Conservation (phyloP, 2,888 invertebrate species). For the Caenorhabditis doughertyi region DNA sequence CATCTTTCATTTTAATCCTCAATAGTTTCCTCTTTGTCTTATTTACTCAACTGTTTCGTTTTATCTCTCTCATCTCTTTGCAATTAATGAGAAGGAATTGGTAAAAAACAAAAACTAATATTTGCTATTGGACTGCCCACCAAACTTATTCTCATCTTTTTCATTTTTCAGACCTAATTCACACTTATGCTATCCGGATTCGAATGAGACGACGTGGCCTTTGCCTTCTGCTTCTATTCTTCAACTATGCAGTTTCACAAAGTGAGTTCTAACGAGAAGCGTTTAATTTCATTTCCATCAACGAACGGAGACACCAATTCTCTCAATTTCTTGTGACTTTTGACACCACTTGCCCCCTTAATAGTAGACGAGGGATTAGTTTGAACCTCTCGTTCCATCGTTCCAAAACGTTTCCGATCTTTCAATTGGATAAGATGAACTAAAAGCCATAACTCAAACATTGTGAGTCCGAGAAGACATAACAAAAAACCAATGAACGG, state of each 20-base stretch:
- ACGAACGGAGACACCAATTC: conserved; percentile 43
- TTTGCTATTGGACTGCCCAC: conserved; percentile 7
- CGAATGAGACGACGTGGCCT: conserved; percentile 60
- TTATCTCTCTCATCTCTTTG: conserved; percentile 3
- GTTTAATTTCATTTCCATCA: conserved; percentile 60
- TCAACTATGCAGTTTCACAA: conserved; percentile 39
- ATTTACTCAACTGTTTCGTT: conserved; percentile 51
- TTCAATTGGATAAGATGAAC: conserved; percentile 35
- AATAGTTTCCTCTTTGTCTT: conserved; percentile 14
- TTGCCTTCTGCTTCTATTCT: conserved; percentile 41
- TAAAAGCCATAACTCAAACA: conserved; percentile 53
- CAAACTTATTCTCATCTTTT: conserved; percentile 11
- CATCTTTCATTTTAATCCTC: conserved; percentile 21
- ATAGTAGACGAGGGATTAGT: conserved; percentile 34
- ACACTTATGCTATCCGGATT: conserved; percentile 46
- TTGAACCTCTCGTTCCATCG: neutral
- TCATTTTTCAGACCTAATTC: conserved; percentile 25
- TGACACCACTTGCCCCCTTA: conserved; percentile 29
- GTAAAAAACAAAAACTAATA: conserved; percentile 27
- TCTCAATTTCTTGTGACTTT: conserved; percentile 36
- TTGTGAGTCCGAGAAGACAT: conserved; percentile 9
- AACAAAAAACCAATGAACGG: conserved; percentile 42
- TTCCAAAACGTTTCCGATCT: conserved; percentile 29
- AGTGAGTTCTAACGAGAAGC: conserved; percentile 50
- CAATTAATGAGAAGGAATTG: conserved; percentile 10